Conservation (phyloP, 2,113 vertebrate genomes). For the Syrmaticus mikado region DNA sequence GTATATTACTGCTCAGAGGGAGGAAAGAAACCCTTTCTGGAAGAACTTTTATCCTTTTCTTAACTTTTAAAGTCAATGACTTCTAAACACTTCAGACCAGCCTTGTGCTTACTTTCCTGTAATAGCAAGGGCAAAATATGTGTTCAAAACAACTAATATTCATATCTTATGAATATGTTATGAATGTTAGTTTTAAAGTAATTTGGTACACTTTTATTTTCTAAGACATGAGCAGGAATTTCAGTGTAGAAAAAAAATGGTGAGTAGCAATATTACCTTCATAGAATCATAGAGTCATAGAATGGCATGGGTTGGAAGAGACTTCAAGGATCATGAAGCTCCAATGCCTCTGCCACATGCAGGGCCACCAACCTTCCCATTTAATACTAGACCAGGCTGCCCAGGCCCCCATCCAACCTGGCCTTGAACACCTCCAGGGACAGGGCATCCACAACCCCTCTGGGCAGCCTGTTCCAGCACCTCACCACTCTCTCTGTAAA, state of each 20-base stretch:
- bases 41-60: not conserved
- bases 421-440: no score
- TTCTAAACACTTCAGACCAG: not conserved
- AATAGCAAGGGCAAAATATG: not conserved
- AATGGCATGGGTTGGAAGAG: no score
- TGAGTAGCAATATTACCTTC: not conserved
- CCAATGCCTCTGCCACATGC: no score
- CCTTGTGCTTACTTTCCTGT: not conserved
- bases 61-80: not conserved
- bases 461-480: no score
- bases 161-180: not conserved
- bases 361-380: no score
- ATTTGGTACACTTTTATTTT: not conserved
- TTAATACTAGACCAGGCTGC: no score
- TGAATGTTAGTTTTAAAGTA: not conserved
- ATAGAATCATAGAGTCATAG: no score
- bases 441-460: no score
- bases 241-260: not conserved
- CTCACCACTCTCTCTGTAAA: no score
- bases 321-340: no score
- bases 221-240: not conserved
- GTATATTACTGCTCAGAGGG: not conserved
- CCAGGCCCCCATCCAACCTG: no score
- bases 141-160: not conserved
- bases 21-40: not conserved